A percentile compares a stretch with the other conserved stretches of the same genome.
phyloP scores from a whole-genome alignment of 2,113 vertebrate species.

The Oncorhynchus keta region DNA sequence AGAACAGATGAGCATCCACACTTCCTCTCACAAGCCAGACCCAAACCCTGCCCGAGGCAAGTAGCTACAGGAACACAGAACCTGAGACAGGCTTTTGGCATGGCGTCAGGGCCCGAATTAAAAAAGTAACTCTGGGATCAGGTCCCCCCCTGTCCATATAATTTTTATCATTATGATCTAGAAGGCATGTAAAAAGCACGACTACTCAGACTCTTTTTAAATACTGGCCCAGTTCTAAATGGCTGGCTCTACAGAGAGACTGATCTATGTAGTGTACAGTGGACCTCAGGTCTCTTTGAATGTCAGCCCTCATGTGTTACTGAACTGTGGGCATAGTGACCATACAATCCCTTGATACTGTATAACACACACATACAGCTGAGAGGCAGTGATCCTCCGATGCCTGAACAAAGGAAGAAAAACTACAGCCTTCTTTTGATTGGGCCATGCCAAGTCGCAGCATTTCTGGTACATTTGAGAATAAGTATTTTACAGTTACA shows the following conservation, averaged over 20 bases:
- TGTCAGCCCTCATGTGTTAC: not conserved
- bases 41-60: not conserved
- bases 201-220: too few relatives aligned
- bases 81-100: not conserved
- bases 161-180: too few relatives aligned
- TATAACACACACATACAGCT: not conserved
- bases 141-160: too few relatives aligned
- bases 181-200: too few relatives aligned
- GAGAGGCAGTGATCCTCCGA: too few relatives aligned
- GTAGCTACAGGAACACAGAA: not conserved
- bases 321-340: not conserved
- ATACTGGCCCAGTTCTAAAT: not conserved
- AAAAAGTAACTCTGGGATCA: too few relatives aligned
- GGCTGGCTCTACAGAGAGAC: not conserved
- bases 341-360: not conserved
- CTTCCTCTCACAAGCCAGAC: not conserved
- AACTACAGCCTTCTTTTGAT: constrained; percentile 48
- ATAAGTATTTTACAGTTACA: constrained; percentile 52
- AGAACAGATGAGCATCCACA: not conserved
- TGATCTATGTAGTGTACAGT: not conserved
- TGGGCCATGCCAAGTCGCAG: constrained; percentile 64
- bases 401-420: not conserved
- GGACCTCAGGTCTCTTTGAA: not conserved
- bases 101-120: not conserved
- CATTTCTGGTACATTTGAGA: constrained; percentile 59